These are phyloP conservation scores for Caradrina kadenii DNA, from an alignment of 2,888 invertebrate species.

Conservation along the genomic window DNA sequence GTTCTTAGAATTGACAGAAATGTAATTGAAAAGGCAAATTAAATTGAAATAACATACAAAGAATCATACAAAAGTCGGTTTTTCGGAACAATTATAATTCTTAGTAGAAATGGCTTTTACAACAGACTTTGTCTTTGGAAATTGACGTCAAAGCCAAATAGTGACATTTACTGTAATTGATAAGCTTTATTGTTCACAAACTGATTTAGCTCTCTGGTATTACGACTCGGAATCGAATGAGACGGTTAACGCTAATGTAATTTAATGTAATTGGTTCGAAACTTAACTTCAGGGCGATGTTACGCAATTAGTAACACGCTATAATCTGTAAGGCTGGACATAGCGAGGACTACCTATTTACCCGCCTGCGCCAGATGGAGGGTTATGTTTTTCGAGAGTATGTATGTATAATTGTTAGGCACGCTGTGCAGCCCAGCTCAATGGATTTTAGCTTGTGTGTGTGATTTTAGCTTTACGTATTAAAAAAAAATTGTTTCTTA, in stretches of 20 bases:
- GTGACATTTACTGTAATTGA: slow-evolving; percentile 9
- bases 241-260: slow-evolving; percentile 4
- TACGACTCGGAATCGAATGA: slow-evolving; percentile 1
- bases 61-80: too few species aligned
- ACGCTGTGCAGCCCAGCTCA: too few species aligned
- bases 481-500: too few species aligned
- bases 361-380: too few species aligned
- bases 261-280: slow-evolving; percentile 20
- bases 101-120: neutral
- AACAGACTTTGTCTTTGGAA: slow-evolving; percentile 1
- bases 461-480: too few species aligned
- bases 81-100: slow-evolving; percentile 4
- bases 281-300: slow-evolving; percentile 13
- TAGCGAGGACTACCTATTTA: neutral
- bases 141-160: slow-evolving; percentile 13
- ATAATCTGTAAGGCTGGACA: neutral
- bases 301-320: slow-evolving; percentile 1
- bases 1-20: too few species aligned
- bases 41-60: too few species aligned
- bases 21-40: too few species aligned
- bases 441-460: too few species aligned
- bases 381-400: too few species aligned
- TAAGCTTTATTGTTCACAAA: slow-evolving; percentile 21
- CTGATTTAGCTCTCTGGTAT: slow-evolving; percentile 22
- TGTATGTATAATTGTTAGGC: too few species aligned